Percentiles rank a stretch among this genome's conserved stretches.
phyloP scores from a whole-genome alignment of 2,797 vertebrate genomes.

The Gobionotothen gibberifrons region DNA sequence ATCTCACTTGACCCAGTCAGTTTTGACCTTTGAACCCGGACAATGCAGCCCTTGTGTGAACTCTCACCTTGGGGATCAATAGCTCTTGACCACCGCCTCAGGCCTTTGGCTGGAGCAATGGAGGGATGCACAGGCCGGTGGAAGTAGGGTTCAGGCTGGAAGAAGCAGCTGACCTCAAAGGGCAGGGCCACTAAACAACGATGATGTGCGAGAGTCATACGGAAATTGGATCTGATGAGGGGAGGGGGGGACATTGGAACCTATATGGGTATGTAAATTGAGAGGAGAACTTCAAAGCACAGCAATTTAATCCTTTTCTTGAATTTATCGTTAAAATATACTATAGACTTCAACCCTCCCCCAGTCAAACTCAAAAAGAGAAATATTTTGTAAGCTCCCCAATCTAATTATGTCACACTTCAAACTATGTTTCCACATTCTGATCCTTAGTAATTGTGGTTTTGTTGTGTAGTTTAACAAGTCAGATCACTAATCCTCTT shows the following conservation, averaged over 20 bases:
- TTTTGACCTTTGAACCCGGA: slow-evolving; percentile 68
- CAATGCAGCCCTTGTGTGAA: slow-evolving; percentile 66
- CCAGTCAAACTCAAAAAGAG: slow-evolving; percentile 19
- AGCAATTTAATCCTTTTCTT: slow-evolving; percentile 23
- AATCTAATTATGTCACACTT: slow-evolving; percentile 61
- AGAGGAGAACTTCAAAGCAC: slow-evolving; percentile 28
- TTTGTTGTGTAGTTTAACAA: slow-evolving; percentile 74
- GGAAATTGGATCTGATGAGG: slow-evolving; percentile 40
- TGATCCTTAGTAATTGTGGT: slow-evolving; percentile 67
- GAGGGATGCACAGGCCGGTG: slow-evolving; percentile 20
- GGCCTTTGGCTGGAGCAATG: slow-evolving; percentile 46
- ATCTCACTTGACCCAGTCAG: slow-evolving; percentile 82
- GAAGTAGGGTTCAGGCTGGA: slow-evolving; percentile 27
- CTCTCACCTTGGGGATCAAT: slow-evolving; percentile 80
- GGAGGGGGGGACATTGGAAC: neutral
- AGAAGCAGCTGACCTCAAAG: slow-evolving; percentile 50
- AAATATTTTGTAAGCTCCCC: slow-evolving; percentile 46
- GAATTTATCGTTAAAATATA: slow-evolving; percentile 2
- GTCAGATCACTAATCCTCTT: slow-evolving; percentile 76
- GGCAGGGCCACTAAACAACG: slow-evolving; percentile 46
- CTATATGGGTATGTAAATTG: slow-evolving; percentile 13
- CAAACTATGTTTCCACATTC: slow-evolving; percentile 53
- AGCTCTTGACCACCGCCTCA: slow-evolving; percentile 74
- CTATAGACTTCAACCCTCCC: slow-evolving; percentile 17
- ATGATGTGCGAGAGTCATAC: slow-evolving; percentile 50